Percentiles rank a stretch among this genome's conserved stretches.
These are phyloP conservation scores for Monopis laevigella DNA, from an alignment of 2,888 invertebrate species.

Conservation along the genomic window DNA sequence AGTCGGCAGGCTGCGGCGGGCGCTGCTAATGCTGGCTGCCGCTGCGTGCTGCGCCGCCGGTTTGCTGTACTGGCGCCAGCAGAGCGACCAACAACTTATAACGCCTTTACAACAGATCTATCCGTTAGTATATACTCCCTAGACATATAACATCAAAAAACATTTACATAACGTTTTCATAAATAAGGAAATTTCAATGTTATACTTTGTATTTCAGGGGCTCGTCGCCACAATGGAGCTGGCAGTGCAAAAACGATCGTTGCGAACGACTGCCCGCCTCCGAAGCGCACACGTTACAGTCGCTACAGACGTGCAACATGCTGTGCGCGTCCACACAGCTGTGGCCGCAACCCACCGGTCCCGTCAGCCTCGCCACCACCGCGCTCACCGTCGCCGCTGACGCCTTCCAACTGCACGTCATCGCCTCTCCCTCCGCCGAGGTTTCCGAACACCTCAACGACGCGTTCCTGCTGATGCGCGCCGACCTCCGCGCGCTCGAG, in stretches of 20 bases:
- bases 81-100: slow-evolving; percentile 45
- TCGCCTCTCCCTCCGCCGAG: slow-evolving; percentile 39
- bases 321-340: slow-evolving; percentile 78
- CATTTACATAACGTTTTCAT: too few relatives aligned
- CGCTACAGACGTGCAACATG: slow-evolving; percentile 80
- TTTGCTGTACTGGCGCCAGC: slow-evolving; percentile 71
- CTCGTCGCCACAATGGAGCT: slow-evolving; percentile 75
- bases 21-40: slow-evolving; percentile 62
- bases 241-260: slow-evolving; percentile 75
- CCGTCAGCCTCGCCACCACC: slow-evolving; percentile 71
- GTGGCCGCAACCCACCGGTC: slow-evolving; percentile 84
- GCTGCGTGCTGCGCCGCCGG: slow-evolving; percentile 65
- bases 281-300: slow-evolving; percentile 55
- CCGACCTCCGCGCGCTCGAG: slow-evolving; percentile 57
- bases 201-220: slow-evolving; percentile 57
- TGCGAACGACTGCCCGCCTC: slow-evolving; percentile 70
- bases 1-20: slow-evolving; percentile 63
- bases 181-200: too few relatives aligned
- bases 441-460: slow-evolving; percentile 48
- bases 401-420: slow-evolving; percentile 54
- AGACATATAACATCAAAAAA: too few relatives aligned
- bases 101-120: slow-evolving; percentile 40
- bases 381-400: slow-evolving; percentile 68
- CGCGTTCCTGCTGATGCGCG: slow-evolving; percentile 60
- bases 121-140: slow-evolving; percentile 28